phyloP scores from a whole-genome alignment of 1,140 invertebrate species.

The Octopus sinensis region DNA sequence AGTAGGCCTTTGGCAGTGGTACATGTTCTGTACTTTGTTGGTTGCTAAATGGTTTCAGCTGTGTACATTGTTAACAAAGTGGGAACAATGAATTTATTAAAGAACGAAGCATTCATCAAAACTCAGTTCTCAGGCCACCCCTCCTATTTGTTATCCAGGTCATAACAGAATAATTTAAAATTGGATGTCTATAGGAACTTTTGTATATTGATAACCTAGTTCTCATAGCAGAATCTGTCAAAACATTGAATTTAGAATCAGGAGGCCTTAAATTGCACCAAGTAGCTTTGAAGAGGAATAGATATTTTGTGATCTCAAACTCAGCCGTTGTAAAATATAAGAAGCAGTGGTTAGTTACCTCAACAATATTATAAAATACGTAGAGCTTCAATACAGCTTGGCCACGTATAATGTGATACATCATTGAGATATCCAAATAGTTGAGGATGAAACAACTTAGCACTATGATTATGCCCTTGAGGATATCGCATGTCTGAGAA shows the following conservation, averaged over 20 bases:
- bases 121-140: too few relatives aligned
- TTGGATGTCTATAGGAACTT: too few relatives aligned
- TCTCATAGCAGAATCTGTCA: background rate
- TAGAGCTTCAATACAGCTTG: slow-evolving; percentile 99
- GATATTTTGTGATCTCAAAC: background rate
- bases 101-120: too few relatives aligned
- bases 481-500: slow-evolving; percentile 91
- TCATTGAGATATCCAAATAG: slow-evolving; percentile 93
- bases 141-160: too few relatives aligned
- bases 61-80: too few relatives aligned
- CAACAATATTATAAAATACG: slow-evolving; percentile 99
- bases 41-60: too few relatives aligned
- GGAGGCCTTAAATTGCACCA: background rate
- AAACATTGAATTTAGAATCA: background rate
- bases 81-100: too few relatives aligned
- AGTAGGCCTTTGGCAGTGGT: too few relatives aligned
- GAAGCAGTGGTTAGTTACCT: slow-evolving; percentile 64
- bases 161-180: too few relatives aligned
- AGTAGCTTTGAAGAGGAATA: background rate
- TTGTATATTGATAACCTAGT: too few relatives aligned
- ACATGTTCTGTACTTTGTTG: too few relatives aligned
- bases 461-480: slow-evolving; percentile 88
- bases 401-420: slow-evolving; percentile 98
- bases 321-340: background rate
- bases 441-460: slow-evolving; percentile 79